Percentiles rank a stretch among this genome's conserved stretches.
Conservation (phyloP, 2,888 invertebrate species). For the Lepidocyrtoides sp. region DNA sequence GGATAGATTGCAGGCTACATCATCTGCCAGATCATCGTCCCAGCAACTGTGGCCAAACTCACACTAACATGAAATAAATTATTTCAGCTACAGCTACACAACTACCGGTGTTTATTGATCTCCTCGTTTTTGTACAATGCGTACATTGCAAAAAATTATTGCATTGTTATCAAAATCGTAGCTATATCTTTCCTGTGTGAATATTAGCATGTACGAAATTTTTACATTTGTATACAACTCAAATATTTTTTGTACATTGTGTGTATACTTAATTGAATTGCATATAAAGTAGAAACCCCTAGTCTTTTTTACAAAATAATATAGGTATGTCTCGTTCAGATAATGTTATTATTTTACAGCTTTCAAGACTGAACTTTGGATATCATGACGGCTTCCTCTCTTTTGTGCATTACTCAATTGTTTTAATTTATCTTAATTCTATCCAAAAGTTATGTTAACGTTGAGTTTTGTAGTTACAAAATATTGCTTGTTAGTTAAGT, state of each 20-base stretch:
- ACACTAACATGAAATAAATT: constrained; percentile 28
- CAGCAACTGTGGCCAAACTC: constrained; percentile 82
- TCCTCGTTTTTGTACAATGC: constrained; percentile 45
- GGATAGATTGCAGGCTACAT: constrained; percentile 85
- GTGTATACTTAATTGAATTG: not conserved
- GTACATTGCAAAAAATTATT: constrained; percentile 13
- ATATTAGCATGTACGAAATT: constrained; percentile 2
- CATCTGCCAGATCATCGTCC: constrained; percentile 84
- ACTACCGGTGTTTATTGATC: constrained; percentile 65
- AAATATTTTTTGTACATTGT: constrained; percentile 42
- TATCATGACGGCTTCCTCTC: not conserved
- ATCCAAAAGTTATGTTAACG: too few relatives aligned
- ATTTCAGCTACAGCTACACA: not conserved
- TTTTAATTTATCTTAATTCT: too few relatives aligned
- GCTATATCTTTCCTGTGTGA: not conserved
- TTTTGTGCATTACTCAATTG: not conserved
- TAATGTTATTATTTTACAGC: constrained; percentile 33
- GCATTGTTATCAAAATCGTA: not conserved
- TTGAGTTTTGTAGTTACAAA: too few relatives aligned
- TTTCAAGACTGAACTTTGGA: constrained; percentile 65
- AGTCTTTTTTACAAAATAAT: constrained; percentile 26
- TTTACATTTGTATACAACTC: constrained; percentile 21
- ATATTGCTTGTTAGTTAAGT: too few relatives aligned
- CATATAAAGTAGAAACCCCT: constrained; percentile 19
- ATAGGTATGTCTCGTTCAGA: not conserved